A percentile compares a stretch with the other conserved stretches of the same genome.
phyloP scores from a whole-genome alignment of 2,113 vertebrate genomes.

The Gobio gobio region DNA sequence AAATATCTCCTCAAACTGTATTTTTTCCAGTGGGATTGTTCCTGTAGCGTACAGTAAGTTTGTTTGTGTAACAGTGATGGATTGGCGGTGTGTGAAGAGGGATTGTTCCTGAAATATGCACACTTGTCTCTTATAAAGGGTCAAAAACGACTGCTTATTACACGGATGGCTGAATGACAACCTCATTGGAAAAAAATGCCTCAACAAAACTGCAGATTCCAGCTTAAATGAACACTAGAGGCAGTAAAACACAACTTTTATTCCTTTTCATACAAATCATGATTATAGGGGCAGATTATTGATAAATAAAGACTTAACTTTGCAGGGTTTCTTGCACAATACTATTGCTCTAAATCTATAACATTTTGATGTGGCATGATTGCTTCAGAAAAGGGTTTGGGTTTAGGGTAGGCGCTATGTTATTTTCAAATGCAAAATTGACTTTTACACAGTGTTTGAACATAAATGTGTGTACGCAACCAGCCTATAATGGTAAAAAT shows the following conservation, averaged over 20 bases:
- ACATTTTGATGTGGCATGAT: too few relatives aligned
- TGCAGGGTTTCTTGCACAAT: too few relatives aligned
- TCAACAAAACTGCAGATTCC: not conserved
- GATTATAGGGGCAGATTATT: not conserved
- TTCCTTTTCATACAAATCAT: not conserved
- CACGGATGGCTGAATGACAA: not conserved
- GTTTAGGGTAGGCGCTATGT: too few relatives aligned
- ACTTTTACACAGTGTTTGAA: too few relatives aligned
- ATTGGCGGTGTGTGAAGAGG: not conserved
- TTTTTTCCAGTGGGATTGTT: not conserved
- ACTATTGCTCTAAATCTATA: too few relatives aligned
- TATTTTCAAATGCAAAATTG: too few relatives aligned
- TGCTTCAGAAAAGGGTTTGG: too few relatives aligned
- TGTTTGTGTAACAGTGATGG: not conserved
- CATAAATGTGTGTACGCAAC: too few relatives aligned
- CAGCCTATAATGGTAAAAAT: too few relatives aligned
- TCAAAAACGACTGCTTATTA: not conserved
- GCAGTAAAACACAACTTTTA: not conserved
- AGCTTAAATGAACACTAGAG: not conserved
- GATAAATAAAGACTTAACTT: not conserved
- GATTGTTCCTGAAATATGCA: conserved; percentile 8
- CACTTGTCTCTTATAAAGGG: conserved; percentile 5
- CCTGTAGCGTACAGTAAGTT: not conserved
- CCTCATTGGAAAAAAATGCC: not conserved
- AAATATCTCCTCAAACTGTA: not conserved